These are phyloP conservation scores for Herpetotheres cachinnans DNA, from an alignment of 2,113 vertebrate species.

Conservation along the genomic window DNA sequence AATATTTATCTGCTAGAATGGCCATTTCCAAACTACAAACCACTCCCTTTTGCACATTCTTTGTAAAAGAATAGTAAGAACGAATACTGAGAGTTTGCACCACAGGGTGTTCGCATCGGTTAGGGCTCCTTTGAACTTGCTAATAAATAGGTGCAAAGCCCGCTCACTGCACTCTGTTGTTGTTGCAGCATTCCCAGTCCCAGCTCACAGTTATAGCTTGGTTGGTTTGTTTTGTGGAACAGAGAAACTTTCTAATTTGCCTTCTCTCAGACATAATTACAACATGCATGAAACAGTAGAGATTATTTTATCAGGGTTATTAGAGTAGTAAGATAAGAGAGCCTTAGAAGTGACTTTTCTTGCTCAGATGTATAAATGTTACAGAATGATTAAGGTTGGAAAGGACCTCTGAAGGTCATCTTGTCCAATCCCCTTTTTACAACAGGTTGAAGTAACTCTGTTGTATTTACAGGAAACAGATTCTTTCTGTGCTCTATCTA, in stretches of 20 bases:
- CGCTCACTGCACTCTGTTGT: accelerated
- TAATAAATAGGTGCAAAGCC: neutral
- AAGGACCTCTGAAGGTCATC: neutral
- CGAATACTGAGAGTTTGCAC: neutral
- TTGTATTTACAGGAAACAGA: neutral
- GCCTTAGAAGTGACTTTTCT: neutral
- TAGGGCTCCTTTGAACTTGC: neutral
- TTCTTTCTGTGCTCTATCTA: neutral
- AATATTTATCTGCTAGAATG: neutral
- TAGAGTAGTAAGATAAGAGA: neutral
- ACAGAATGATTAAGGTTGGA: neutral
- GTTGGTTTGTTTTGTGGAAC: neutral
- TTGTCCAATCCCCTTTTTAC: neutral
- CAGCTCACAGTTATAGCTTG: neutral
- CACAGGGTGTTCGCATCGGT: neutral
- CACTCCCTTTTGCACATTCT: neutral
- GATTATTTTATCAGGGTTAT: neutral
- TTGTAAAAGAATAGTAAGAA: neutral
- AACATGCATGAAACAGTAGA: neutral
- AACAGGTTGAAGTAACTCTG: neutral
- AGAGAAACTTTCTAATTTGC: neutral
- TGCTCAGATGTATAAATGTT: neutral
- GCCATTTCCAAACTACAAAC: neutral
- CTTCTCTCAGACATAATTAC: neutral
- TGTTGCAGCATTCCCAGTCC: neutral